Conservation (phyloP, 1,140 invertebrate genomes). For the Conus ventricosus region DNA sequence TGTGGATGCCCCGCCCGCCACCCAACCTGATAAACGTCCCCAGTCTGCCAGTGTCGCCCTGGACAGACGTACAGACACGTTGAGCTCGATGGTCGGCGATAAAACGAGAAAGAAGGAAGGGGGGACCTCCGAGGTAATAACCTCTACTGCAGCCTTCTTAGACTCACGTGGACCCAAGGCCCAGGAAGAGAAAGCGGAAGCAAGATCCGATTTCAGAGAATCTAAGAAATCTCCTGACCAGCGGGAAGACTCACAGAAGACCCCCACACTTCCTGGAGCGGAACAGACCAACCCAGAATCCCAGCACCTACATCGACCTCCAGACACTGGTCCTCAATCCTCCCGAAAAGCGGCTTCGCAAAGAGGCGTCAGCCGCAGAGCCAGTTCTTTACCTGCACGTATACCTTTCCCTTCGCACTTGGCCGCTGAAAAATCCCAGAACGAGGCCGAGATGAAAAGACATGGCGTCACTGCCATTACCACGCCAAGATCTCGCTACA, state of each 20-base stretch:
- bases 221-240: background rate
- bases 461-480: too few species aligned
- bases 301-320: background rate
- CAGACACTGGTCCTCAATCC: background rate
- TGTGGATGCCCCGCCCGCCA: constrained; percentile 54
- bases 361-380: background rate
- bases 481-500: background rate
- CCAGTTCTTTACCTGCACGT: background rate
- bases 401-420: constrained; percentile 47
- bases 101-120: background rate
- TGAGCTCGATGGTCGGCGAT: background rate
- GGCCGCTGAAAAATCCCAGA: constrained; percentile 40
- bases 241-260: background rate
- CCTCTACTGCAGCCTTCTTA: too few species aligned
- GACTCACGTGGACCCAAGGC: too few species aligned
- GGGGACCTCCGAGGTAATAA: too few species aligned
- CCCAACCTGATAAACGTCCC: background rate
- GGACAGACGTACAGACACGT: background rate
- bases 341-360: background rate
- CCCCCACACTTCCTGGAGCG: background rate
- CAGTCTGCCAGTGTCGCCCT: constrained; percentile 4
- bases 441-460: constrained; percentile 6
- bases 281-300: background rate
- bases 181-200: too few species aligned
- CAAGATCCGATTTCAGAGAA: too few species aligned